Base-by-base conservation (phyloP, 2,113 vertebrate species). In the Drymodes brunneopygia region DNA sequence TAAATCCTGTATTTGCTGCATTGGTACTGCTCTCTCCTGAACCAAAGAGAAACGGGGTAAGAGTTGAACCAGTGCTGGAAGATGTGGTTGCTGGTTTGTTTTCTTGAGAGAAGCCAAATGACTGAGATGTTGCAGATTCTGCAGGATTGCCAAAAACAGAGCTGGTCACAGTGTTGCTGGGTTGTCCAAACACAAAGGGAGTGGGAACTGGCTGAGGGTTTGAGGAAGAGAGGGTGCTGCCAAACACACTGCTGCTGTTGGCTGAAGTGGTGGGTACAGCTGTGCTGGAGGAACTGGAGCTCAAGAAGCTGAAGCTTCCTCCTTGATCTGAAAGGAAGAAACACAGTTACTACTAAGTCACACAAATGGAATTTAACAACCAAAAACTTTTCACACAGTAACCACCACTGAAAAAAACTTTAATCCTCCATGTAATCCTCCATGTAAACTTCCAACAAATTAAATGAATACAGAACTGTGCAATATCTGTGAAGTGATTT, bases 101-200 rank as follows among this genome's bases (percentile, higher is more conserved):
- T 70, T 99, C 99, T 95, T 98, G 98, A 82, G 99, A 97, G 80
- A 99, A 99, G 22, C 98, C 86, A 70, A 99, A 98, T 6, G 98
- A 86, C 81, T 98, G 99, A 64, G 98, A 96, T 12, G 98, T 74
- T 58, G 97, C 96, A 17, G 98, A 88, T 42, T 98, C 98, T 38
- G 97, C 90, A 45, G 97, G 71, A 70, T 50, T 98, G 61, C 98
- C 98, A 75, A 98, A 98, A 79, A 98, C 96, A 77, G 98, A 97
- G 78, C 95, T 97, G 96, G 97, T 97, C 94, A 96, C 98, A 62
- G 98, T 97, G 90, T 98, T 97, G 94, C 97, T 90, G 70, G 98
- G 94, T 94, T 99, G 99, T 88, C 99, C 99, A 62, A 99, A 99
- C 66, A 99, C 88, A 38, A 99, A 99, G 28, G 97, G 67, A 58